A percentile compares a stretch with the other conserved stretches of the same genome.
phyloP scores from a whole-genome alignment of 2,797 vertebrate species.

The Acridotheres tristis region DNA sequence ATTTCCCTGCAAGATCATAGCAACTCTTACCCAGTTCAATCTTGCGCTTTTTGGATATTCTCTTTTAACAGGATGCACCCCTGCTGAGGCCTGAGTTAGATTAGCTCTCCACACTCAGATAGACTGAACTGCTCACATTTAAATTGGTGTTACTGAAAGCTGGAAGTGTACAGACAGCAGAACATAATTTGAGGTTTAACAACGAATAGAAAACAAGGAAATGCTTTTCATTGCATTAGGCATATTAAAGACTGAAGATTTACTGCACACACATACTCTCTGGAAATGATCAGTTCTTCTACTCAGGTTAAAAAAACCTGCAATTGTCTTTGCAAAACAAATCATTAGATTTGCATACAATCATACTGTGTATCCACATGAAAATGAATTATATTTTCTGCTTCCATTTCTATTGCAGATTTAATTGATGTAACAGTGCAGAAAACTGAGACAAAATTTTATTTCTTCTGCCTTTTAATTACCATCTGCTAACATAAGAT shows the following conservation, averaged over 20 bases:
- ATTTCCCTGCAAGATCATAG: neutral
- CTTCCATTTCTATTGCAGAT: conserved; percentile 58
- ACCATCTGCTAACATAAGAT: conserved; percentile 74
- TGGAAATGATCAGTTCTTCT: conserved; percentile 46
- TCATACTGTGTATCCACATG: conserved; percentile 38
- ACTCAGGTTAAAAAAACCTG: conserved; percentile 35
- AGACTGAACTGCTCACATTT: neutral
- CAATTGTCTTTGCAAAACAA: conserved; percentile 59
- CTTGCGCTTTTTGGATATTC: neutral
- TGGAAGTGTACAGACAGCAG: neutral
- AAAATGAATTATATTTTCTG: conserved; percentile 52
- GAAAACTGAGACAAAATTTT: conserved; percentile 73
- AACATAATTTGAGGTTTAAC: conserved; percentile 16
- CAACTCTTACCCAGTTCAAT: neutral
- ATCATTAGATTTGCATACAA: conserved; percentile 60
- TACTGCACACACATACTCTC: neutral
- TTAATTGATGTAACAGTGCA: conserved; percentile 71
- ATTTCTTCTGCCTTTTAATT: conserved; percentile 76
- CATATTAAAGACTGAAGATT: conserved; percentile 21
- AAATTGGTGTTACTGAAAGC: neutral
- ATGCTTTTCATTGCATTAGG: conserved; percentile 21
- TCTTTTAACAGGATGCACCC: neutral
- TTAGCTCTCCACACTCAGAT: neutral
- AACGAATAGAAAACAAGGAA: neutral
- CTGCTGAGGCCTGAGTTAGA: neutral